Percentiles rank a stretch among this genome's conserved stretches.
Evolutionary conservation across 2,113 vertebrate species (phyloP).

Genomic region (Noctilio leporinus): DNA sequence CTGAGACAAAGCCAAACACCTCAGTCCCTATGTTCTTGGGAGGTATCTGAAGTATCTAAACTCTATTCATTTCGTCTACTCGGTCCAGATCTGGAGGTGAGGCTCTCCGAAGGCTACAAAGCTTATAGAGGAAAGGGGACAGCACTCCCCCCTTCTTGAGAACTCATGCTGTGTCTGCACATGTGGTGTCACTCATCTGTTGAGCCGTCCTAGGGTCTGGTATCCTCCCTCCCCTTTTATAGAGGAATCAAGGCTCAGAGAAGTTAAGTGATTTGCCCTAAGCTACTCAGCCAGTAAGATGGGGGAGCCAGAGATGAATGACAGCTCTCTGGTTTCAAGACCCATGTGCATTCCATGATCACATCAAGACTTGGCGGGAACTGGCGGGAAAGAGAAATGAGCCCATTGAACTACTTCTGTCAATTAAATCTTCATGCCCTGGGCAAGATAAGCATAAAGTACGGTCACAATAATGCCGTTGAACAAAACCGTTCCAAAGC

Average conservation of each 20-base stretch:
- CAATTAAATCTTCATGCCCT: background rate
- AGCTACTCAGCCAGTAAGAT: background rate
- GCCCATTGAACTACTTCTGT: background rate
- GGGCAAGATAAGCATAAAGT: background rate
- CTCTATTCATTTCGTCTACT: background rate
- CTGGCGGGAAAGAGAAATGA: background rate
- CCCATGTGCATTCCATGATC: background rate
- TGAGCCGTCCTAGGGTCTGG: background rate
- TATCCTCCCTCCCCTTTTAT: background rate
- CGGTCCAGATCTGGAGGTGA: background rate
- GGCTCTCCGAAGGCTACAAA: background rate
- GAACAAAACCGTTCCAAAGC: background rate
- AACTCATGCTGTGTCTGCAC: background rate
- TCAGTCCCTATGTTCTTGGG: background rate
- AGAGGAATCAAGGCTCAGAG: background rate
- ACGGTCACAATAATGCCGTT: background rate
- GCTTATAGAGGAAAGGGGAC: background rate
- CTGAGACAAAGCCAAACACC: background rate
- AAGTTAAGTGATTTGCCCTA: background rate
- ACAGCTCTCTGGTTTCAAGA: background rate
- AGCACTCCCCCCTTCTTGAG: background rate
- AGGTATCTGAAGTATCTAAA: background rate
- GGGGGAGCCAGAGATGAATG: background rate
- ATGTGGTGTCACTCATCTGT: background rate
- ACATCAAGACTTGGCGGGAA: background rate